Evolutionary conservation across 2,797 vertebrate genomes (phyloP).

Genomic region (Pyrocephalus nanus): DNA sequence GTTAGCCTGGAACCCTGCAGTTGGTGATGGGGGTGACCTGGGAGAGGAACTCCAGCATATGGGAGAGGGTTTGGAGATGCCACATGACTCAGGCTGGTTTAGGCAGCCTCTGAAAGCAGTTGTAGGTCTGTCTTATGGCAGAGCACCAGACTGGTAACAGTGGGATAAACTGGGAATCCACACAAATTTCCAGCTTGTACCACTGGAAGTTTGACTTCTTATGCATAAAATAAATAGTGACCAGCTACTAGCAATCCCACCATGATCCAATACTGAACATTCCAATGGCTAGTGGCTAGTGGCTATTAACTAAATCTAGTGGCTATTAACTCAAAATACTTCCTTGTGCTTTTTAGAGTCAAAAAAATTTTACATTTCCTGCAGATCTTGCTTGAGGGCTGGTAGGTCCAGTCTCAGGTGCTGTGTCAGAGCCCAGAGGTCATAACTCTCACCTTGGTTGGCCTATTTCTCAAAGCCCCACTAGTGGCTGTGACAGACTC

Average conservation of each 20-base stretch:
- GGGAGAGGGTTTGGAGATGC: not conserved
- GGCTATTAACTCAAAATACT: not conserved
- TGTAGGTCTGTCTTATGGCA: not conserved
- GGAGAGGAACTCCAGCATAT: not conserved
- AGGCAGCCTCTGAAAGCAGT: not conserved
- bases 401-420: not conserved
- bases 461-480: not conserved
- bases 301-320: not conserved
- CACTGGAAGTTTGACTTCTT: not conserved
- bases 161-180: not conserved
- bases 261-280: not conserved
- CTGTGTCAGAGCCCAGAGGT: not conserved
- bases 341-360: not conserved
- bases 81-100: not conserved
- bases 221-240: not conserved
- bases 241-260: not conserved
- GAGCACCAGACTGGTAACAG: accelerated
- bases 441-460: not conserved
- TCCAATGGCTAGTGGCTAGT: not conserved
- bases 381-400: not conserved
- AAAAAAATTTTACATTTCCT: not conserved
- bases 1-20: not conserved
- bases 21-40: not conserved
- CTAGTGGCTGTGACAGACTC: not conserved
- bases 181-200: not conserved